phyloP scores from a whole-genome alignment of 1,140 invertebrate species.

The Chelonus insularis region DNA sequence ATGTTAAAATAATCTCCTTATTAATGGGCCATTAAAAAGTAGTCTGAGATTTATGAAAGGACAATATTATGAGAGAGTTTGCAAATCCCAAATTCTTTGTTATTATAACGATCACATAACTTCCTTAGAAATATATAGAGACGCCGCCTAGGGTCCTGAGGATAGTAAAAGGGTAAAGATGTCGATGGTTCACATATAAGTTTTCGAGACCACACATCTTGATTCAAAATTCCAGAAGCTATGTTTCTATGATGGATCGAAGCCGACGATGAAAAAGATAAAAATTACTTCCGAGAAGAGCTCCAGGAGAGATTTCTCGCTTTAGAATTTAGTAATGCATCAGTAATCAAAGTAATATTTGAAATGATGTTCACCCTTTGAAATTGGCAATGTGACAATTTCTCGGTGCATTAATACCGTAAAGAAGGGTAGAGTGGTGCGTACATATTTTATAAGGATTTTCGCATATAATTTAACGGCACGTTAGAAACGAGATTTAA shows the following conservation, averaged over 20 bases:
- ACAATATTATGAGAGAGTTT: too few species aligned
- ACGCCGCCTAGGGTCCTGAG: neutral
- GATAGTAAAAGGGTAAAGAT: neutral
- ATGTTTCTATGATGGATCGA: slow-evolving; percentile 58
- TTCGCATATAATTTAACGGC: slow-evolving; percentile 62
- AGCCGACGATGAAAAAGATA: slow-evolving; percentile 38
- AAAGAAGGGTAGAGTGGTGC: slow-evolving; percentile 9
- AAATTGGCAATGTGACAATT: slow-evolving; percentile 52
- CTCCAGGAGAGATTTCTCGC: neutral
- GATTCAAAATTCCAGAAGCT: slow-evolving; percentile 56
- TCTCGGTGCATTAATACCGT: slow-evolving; percentile 56
- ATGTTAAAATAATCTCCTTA: too few species aligned
- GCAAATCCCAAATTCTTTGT: too few species aligned
- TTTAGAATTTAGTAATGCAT: neutral
- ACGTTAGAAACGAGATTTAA: slow-evolving; percentile 59
- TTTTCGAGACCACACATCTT: slow-evolving; percentile 52
- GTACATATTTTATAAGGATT: slow-evolving; percentile 60
- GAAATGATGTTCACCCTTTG: neutral
- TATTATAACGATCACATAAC: too few species aligned
- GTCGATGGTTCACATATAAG: neutral
- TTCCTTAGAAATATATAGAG: neutral
- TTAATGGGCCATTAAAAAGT: too few species aligned
- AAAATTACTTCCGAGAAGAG: slow-evolving; percentile 40
- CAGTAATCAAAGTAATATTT: neutral
- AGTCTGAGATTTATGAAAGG: too few species aligned